Evolutionary conservation across 2,797 vertebrate genomes (phyloP).

Genomic region (Chelon auratus): DNA sequence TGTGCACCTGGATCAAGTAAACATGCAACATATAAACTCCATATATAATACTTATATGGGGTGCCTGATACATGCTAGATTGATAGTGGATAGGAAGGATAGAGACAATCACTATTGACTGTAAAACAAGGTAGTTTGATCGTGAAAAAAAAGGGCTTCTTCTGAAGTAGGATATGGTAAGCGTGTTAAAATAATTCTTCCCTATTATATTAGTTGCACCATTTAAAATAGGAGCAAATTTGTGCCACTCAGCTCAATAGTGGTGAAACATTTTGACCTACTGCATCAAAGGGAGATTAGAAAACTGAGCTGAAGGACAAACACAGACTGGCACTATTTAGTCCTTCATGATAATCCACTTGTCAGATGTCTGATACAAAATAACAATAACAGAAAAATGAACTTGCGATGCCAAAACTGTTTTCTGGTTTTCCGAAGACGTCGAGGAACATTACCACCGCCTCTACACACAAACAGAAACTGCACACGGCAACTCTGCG

Average conservation of each 20-base stretch:
- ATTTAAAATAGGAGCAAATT: background rate
- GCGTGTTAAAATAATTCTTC: background rate
- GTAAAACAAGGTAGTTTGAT: no score
- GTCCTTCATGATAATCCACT: no score
- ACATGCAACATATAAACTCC: no score
- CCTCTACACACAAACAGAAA: conserved; percentile 12
- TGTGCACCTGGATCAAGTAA: no score
- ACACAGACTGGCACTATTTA: background rate
- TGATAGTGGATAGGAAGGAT: no score
- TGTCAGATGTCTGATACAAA: no score
- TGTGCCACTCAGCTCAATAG: background rate
- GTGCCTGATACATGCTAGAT: no score
- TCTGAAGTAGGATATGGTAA: background rate
- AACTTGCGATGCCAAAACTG: no score
- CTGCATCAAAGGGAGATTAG: background rate
- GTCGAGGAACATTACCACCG: background rate
- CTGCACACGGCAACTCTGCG: background rate
- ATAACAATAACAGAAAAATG: no score
- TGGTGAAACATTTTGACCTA: background rate
- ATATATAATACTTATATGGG: no score
- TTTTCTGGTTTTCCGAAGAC: background rate
- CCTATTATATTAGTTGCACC: background rate
- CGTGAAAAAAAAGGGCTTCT: no score
- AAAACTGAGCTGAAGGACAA: background rate
- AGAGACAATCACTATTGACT: no score